Evolutionary conservation across 2,888 invertebrate genomes (phyloP).

Genomic region (Lithodes maja): DNA sequence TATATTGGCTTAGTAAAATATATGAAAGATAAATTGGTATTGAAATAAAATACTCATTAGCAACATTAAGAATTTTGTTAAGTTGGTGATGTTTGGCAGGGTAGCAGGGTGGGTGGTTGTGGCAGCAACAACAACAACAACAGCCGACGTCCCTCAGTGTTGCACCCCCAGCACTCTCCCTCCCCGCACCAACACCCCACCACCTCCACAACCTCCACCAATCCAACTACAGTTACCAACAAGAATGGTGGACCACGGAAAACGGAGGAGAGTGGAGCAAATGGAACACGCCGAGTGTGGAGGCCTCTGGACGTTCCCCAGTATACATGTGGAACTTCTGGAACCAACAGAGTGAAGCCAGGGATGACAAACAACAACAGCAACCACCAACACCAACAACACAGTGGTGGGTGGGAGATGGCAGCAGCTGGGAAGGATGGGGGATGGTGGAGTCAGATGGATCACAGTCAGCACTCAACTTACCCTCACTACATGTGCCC

Average conservation of each 20-base stretch:
- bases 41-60: background rate
- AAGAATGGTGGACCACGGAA: background rate
- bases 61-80: background rate
- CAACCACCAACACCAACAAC: slow-evolving; percentile 13
- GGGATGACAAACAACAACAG: background rate
- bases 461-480: background rate
- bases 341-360: background rate
- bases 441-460: background rate
- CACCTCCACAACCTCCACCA: slow-evolving; percentile 14
- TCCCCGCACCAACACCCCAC: slow-evolving; percentile 22
- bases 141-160: background rate
- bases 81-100: slow-evolving; percentile 46
- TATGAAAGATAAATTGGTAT: too few relatives aligned
- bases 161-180: slow-evolving; percentile 9
- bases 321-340: background rate
- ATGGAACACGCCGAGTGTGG: background rate
- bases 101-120: slow-evolving; percentile 51
- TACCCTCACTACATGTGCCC: slow-evolving; percentile 19
- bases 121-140: slow-evolving; percentile 20
- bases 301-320: background rate
- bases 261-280: slow-evolving; percentile 12
- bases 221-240: background rate
- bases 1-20: too few relatives aligned
- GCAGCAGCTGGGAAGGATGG: background rate
- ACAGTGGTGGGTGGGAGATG: background rate